phyloP scores from a whole-genome alignment of 1,140 invertebrate genomes.

The Monochamus saltuarius region DNA sequence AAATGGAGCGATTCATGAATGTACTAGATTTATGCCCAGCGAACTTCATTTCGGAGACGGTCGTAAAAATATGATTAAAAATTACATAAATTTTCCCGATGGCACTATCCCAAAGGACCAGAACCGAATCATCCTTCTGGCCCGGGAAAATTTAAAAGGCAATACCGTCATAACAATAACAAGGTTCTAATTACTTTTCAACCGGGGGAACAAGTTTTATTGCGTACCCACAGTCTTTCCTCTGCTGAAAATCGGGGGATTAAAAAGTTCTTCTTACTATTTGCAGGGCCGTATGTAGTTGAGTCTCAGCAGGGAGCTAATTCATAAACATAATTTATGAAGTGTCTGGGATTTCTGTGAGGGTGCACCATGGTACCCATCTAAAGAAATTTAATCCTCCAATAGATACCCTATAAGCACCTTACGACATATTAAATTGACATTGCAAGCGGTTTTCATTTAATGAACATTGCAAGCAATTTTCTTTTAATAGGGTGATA shows the following conservation, averaged over 20 bases:
- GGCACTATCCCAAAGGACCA: background rate
- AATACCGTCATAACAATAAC: background rate
- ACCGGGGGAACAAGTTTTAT: background rate
- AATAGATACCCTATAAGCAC: too few species aligned
- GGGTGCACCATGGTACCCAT: too few species aligned
- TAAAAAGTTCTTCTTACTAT: background rate
- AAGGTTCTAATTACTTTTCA: background rate
- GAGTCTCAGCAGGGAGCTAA: too few species aligned
- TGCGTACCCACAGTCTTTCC: background rate
- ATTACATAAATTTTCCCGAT: too few species aligned
- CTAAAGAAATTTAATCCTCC: too few species aligned
- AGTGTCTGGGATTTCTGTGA: too few species aligned
- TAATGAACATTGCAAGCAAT: too few species aligned
- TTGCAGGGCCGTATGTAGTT: background rate
- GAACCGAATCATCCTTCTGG: background rate
- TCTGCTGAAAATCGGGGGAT: background rate
- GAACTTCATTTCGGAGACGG: background rate
- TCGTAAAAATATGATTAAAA: background rate
- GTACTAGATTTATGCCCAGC: background rate
- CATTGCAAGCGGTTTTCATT: too few species aligned
- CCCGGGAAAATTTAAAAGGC: background rate
- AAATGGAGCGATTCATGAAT: conserved; percentile 2
- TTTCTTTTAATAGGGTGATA: too few species aligned
- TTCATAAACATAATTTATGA: too few species aligned
- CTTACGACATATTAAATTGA: too few species aligned